A percentile compares a stretch with the other conserved stretches of the same genome.
These are phyloP conservation scores for Platycnemis pennipes DNA, from an alignment of 2,888 invertebrate genomes.

Conservation along the genomic window DNA sequence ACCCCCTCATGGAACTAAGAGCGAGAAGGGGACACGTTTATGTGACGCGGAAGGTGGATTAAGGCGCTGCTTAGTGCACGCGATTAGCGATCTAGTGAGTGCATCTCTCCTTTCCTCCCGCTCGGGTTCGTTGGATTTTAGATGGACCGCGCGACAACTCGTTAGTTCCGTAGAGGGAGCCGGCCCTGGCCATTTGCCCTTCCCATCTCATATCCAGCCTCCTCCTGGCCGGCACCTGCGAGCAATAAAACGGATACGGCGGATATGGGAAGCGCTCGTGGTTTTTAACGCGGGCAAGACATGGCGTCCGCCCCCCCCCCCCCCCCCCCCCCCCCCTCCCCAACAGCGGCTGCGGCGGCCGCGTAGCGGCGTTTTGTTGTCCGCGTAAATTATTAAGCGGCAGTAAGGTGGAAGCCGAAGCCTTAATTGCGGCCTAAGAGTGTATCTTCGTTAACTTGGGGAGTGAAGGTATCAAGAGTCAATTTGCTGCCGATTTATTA, in stretches of 20 bases:
- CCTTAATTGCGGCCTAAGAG: slow-evolving; percentile 58
- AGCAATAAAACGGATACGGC: not conserved
- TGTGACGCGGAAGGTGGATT: not conserved
- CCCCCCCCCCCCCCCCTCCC: not conserved
- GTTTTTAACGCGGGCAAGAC: slow-evolving; percentile 19
- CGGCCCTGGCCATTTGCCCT: slow-evolving; percentile 33
- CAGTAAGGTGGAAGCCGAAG: slow-evolving; percentile 10
- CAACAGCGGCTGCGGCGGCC: not conserved
- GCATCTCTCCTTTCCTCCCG: not conserved
- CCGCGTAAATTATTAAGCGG: slow-evolving; percentile 46
- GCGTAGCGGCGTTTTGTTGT: not conserved
- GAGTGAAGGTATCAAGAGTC: not conserved
- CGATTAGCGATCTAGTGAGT: no score
- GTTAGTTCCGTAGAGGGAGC: not conserved
- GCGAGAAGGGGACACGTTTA: not conserved
- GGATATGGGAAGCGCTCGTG: not conserved
- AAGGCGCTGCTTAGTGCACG: not conserved
- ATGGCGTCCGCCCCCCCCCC: not conserved
- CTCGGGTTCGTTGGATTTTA: no score
- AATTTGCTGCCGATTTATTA: not conserved
- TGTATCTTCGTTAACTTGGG: slow-evolving; percentile 18
- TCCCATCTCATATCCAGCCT: not conserved
- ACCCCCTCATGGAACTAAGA: no score
- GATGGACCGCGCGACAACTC: not conserved
- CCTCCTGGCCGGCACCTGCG: slow-evolving; percentile 13